Percentiles rank a stretch among this genome's conserved stretches.
phyloP scores from a whole-genome alignment of 23 tunicate species.

The Halocynthia roretzi region DNA sequence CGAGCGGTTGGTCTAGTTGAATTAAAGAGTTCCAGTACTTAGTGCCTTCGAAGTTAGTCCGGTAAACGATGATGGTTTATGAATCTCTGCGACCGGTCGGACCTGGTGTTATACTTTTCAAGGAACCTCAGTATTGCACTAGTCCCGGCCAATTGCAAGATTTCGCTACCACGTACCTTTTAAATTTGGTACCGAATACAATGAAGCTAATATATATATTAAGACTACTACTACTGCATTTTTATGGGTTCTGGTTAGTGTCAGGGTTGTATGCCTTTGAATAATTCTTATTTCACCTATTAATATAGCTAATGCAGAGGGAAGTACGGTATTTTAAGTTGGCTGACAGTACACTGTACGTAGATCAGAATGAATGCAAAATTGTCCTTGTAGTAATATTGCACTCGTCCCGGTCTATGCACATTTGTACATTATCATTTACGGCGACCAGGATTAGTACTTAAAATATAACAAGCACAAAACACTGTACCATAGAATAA shows the following conservation, averaged over 20 bases:
- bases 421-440: neutral
- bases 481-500: too few relatives aligned
- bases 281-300: too few relatives aligned
- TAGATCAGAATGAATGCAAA: conserved; percentile 5
- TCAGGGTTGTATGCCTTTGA: too few relatives aligned
- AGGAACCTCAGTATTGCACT: neutral
- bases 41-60: too few relatives aligned
- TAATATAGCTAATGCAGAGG: too few relatives aligned
- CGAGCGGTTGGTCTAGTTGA: too few relatives aligned
- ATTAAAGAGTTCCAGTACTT: too few relatives aligned
- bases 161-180: neutral
- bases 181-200: neutral
- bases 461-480: too few relatives aligned
- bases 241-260: too few relatives aligned
- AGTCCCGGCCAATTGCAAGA: neutral
- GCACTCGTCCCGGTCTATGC: conserved; percentile 44
- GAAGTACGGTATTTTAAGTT: too few relatives aligned
- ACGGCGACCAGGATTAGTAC: neutral
- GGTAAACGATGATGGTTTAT: neutral
- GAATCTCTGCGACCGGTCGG: neutral
- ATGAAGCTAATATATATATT: neutral
- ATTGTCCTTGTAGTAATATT: conserved; percentile 1
- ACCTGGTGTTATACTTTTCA: neutral
- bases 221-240: too few relatives aligned
- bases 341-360: neutral